Base-by-base conservation (phyloP, 2,797 vertebrate species). In the Galaxias olidus region DNA sequence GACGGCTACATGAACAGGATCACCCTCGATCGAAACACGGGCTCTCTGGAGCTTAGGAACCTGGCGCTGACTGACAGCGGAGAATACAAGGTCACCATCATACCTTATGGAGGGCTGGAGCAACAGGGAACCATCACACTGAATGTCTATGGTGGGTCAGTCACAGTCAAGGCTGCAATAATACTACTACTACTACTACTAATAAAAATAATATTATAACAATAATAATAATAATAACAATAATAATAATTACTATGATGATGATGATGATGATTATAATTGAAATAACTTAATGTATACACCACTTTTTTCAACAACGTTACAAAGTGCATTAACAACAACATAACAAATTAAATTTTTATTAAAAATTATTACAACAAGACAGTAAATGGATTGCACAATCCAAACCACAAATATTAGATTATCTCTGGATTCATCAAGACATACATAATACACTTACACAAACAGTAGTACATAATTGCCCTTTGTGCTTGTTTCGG, bases 71-170 rank as follows among this genome's bases (percentile, higher is more conserved):
- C 48, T 48, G 87, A 89, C 81, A 80, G 77, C 0, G 65, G 88
- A 44, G 81, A 80, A 54, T 89, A 90, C 73, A 60, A 57, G 0
- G 5, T 89, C 58, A 83, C 54, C 65, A 73, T 89, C 58, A 75
- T 59, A 57, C 72, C 72, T 5, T 52, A 79, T 1, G 50, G 9
- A 4, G 84, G 48, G 20, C 71, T 10, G 66, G 76, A 76, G 80
- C 62, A 30, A 19, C 51, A 66, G 19, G 85, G 84, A 9, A 71
- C 0, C 30, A 75, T 0, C 44, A 73, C 8, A 0, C 78, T 88
- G 6, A 67, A 71, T 53, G 86, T 90, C n/a, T 89, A 83, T 48
- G 51, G 87, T 89, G 66, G 48, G 88, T 84, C 46, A 44, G 47
- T 19, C 49, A n/a, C 9, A 6, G 19, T 55, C 11, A 8, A 5